Percentiles rank a stretch among this genome's conserved stretches.
These are phyloP conservation scores for Chrysolina americana DNA, from an alignment of 2,888 invertebrate species.

Conservation along the genomic window DNA sequence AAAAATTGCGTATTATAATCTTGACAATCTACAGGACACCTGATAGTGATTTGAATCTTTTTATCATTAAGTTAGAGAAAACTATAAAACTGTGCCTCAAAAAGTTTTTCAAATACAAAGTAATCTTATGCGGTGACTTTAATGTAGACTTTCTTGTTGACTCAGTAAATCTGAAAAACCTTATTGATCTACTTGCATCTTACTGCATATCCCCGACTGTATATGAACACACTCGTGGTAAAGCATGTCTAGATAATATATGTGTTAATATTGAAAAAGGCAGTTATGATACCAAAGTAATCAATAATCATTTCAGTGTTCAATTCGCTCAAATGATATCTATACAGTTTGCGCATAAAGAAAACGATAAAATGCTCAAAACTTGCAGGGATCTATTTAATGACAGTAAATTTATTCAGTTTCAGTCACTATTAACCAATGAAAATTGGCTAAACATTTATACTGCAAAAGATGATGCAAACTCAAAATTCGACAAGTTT, in stretches of 20 bases:
- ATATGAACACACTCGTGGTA: background rate
- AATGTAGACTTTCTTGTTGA: background rate
- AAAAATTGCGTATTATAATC: too few species aligned
- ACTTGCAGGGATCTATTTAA: slow-evolving; percentile 18
- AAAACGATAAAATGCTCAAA: slow-evolving; percentile 6
- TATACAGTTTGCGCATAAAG: background rate
- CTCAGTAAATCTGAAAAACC: background rate
- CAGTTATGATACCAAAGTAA: background rate
- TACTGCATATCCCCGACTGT: background rate
- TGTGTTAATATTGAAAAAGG: slow-evolving; percentile 1
- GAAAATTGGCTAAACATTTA: slow-evolving; percentile 12
- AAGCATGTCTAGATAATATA: slow-evolving; percentile 1
- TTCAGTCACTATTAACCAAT: slow-evolving; percentile 4
- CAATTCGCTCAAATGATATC: background rate
- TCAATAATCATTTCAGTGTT: background rate
- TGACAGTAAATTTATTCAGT: background rate
- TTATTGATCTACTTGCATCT: background rate
- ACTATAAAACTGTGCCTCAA: background rate
- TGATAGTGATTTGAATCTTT: background rate
- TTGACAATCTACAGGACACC: slow-evolving; percentile 18
- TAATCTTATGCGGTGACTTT: background rate
- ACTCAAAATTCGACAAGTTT: background rate
- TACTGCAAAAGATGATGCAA: background rate
- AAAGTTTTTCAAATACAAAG: background rate
- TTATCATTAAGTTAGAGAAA: background rate